Evolutionary conservation across 64 coral and sea anemone genomes (phyloP), one percentile per base, ranked within the genome.

Genomic region (Montipora efflorescens): DNA sequence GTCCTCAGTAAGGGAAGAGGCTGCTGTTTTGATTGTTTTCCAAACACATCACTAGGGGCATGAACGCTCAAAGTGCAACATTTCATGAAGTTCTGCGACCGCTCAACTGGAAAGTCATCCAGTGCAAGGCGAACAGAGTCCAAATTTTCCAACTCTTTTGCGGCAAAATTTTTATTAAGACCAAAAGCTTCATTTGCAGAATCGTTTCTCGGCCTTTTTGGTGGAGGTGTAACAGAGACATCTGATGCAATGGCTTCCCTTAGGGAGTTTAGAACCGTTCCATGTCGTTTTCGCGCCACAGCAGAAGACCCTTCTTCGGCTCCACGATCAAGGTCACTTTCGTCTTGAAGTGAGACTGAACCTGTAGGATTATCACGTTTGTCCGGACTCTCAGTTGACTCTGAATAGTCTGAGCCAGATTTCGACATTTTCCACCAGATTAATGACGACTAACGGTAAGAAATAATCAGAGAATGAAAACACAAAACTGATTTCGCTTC

Each of bases 71-170:
- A 53, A 20, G 77, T 48, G 52, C 3, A 0, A 52, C 18, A 55
- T 48, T 16, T 79, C 50, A 8, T 57, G 78, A 1, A 5, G 49
- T 79, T 79, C 48, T 36, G 47, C 19, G 48, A 79, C 19, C 16
- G 48, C 18, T 14, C 50, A n/a, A 79, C 77, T 55, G 77, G 48
- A 58, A 53, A 79, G 16, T 50, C 48, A 55, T 49, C 77, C 48
- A 53, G 50, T 20, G 19, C 18, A n/a, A 79, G 77, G 8, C 48
- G 48, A 79, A 79, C 48, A 55, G 77, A 79, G 19, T 49, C 77
- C 77, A 79, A 79, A 0, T 53, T 80, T 80, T 59, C 78, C 78
- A 9, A 45, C 25, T 76, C 74, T 76, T 76, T 76, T 44, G 74
- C 74, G 25, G 25, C 74, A 14, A 10, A 46, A 76, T 43, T 8